A percentile compares a stretch with the other conserved stretches of the same genome.
Conservation (phyloP, 2,113 vertebrate genomes). For the Pseudopodoces humilis region DNA sequence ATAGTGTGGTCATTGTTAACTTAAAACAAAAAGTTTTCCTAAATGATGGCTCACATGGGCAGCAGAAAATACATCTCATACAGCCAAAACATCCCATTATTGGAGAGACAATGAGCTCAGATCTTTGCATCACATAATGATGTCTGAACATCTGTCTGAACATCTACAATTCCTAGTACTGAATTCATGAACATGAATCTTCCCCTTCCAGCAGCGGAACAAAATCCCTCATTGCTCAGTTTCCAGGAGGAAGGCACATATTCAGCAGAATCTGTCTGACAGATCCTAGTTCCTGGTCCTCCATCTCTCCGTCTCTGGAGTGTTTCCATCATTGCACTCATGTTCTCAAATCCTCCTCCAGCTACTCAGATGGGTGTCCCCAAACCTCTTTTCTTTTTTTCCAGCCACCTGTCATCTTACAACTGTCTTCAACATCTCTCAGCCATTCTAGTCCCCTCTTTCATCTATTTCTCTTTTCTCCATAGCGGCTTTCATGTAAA, state of each 20-base stretch:
- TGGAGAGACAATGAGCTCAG: neutral
- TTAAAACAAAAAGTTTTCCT: neutral
- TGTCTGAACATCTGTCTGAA: neutral
- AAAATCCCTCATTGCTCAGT: neutral
- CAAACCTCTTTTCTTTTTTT: neutral
- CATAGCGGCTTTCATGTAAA: neutral
- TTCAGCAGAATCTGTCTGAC: neutral
- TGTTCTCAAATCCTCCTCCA: neutral
- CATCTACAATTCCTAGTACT: accelerated
- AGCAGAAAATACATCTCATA: neutral
- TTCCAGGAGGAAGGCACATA: neutral
- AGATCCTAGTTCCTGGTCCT: neutral
- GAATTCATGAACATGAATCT: neutral
- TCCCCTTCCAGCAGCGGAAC: neutral
- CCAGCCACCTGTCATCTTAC: neutral
- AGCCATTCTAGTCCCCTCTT: neutral
- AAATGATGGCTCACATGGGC: neutral
- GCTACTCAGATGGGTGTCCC: neutral
- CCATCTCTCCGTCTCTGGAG: neutral
- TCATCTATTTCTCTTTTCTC: neutral
- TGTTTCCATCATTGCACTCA: accelerated
- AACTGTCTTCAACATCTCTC: neutral
- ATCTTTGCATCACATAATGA: neutral
- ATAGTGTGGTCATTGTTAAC: neutral
- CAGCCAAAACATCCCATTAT: accelerated